Evolutionary conservation across 2,797 vertebrate species (phyloP), one percentile per base, ranked within the genome.

Genomic region (Eremophila alpestris): DNA sequence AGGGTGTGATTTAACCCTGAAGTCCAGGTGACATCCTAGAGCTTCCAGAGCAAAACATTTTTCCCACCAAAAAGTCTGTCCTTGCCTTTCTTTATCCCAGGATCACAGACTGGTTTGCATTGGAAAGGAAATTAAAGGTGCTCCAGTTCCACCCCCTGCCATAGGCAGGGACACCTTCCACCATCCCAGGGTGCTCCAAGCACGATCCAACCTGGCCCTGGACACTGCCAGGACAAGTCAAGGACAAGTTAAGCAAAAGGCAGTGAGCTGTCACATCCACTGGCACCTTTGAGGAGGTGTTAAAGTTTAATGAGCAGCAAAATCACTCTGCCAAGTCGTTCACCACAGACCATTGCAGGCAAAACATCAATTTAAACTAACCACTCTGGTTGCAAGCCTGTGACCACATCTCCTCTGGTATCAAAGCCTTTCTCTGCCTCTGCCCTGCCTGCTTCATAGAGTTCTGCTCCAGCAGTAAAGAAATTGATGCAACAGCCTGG

Each of bases 131-230:
- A 51, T 70, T 5, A 41, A 55, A 75, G 27, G 16, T 49, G 17
- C 6, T 34, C 17, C 27, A 55, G 36, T 24, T 4, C 11, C 22
- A 62, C 7, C 5, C 21, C 19, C 24, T 40, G 60, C 34, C 34
- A 30, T 5, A 12, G 22, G 24, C 24, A 87, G 60, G 30, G 62
- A 74, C 54, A 60, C 12, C 10, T 81, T 10, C 46, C 48, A 12
- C 62, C 55, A 1, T 1, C 34, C n/a, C 51, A 45, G 24, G 10
- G 0, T 6, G 45, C n/a, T 58, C 64, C 32, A 62, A 76, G 27
- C 13, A 8, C 26, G 0, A 0, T 41, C 36, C 56, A 30, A 0
- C 8, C n/a, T 24, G 20, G n/a, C 45, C n/a, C 34, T 11, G 45
- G 24, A 20, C 64, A 58, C 15, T 52, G 1, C 58, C 58, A 64